Evolutionary conservation across 53 echinoderm and acorn worm genomes (phyloP).

Genomic region (Arbacia lixula): DNA sequence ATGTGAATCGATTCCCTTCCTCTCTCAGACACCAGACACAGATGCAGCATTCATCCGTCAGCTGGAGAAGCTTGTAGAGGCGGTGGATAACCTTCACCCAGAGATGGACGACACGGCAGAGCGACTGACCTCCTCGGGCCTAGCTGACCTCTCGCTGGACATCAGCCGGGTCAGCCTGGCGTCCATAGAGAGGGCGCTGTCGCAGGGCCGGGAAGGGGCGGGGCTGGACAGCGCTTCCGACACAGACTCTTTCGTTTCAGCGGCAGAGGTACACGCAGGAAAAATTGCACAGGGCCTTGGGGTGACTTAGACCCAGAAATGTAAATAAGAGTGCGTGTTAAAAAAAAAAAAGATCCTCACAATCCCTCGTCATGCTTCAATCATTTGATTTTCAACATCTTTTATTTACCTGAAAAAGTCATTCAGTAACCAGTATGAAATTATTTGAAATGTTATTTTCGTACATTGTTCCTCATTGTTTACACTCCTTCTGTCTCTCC

Average conservation of each 20-base stretch:
- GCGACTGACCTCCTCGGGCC: neutral
- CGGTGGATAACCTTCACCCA: neutral
- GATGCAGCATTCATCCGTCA: conserved; percentile 9
- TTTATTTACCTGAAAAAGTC: too few relatives aligned
- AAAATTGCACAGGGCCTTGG: too few relatives aligned
- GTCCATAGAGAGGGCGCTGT: conserved; percentile 16
- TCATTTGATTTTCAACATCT: too few relatives aligned
- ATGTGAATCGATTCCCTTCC: too few relatives aligned
- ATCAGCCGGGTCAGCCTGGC: conserved; percentile 26
- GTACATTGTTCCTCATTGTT: too few relatives aligned
- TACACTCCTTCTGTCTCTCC: too few relatives aligned
- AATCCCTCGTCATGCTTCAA: too few relatives aligned
- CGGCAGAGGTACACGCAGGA: conserved; percentile 31
- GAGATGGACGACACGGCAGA: conserved; percentile 36
- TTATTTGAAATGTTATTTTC: too few relatives aligned
- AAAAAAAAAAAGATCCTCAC: too few relatives aligned
- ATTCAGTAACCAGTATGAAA: too few relatives aligned
- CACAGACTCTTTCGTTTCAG: conserved; percentile 47
- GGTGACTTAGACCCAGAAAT: too few relatives aligned
- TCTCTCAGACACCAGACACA: neutral
- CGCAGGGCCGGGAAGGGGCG: neutral
- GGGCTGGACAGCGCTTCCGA: conserved; percentile 27
- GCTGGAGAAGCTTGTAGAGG: conserved; percentile 38
- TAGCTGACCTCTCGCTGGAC: conserved; percentile 12
- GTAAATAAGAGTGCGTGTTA: too few relatives aligned